Percentiles rank a stretch among this genome's conserved stretches.
These are phyloP conservation scores for Apogon talboti DNA, from an alignment of 2,797 vertebrate genomes.

Conservation along the genomic window DNA sequence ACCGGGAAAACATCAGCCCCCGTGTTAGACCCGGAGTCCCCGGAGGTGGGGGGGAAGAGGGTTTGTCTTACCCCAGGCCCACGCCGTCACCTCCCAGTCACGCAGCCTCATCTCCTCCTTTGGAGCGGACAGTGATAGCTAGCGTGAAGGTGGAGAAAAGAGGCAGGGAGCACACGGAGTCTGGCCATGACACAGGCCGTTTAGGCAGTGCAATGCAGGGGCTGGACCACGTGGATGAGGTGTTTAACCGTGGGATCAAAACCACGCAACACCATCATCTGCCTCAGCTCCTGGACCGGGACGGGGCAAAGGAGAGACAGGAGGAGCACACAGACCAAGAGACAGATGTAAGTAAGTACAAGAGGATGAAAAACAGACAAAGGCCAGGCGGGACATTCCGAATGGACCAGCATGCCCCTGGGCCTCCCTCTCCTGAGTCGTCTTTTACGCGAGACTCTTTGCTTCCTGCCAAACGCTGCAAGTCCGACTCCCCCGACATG, in stretches of 20 bases:
- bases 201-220: constrained; percentile 74
- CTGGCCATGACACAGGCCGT: constrained; percentile 53
- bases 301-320: constrained; percentile 58
- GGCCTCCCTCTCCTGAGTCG: constrained; percentile 80
- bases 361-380: constrained; percentile 77
- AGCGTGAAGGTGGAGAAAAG: constrained; percentile 85
- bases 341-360: constrained; percentile 68
- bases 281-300: constrained; percentile 66
- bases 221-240: constrained; percentile 87
- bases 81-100: constrained; percentile 66
- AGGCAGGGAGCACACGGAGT: constrained; percentile 68
- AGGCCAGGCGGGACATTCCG: constrained; percentile 77
- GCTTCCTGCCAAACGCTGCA: constrained; percentile 89
- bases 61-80: constrained; percentile 68
- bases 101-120: constrained; percentile 63
- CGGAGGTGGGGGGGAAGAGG: constrained; percentile 78
- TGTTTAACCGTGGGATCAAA: constrained; percentile 88
- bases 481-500: constrained; percentile 92
- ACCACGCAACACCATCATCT: constrained; percentile 78
- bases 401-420: constrained; percentile 86
- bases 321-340: constrained; percentile 62
- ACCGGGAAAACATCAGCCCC: constrained; percentile 90
- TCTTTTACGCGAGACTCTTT: constrained; percentile 86
- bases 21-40: constrained; percentile 78
- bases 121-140: constrained; percentile 85